Base-by-base conservation (phyloP, 2,797 vertebrate species). In the Adelosebastes latens region DNA sequence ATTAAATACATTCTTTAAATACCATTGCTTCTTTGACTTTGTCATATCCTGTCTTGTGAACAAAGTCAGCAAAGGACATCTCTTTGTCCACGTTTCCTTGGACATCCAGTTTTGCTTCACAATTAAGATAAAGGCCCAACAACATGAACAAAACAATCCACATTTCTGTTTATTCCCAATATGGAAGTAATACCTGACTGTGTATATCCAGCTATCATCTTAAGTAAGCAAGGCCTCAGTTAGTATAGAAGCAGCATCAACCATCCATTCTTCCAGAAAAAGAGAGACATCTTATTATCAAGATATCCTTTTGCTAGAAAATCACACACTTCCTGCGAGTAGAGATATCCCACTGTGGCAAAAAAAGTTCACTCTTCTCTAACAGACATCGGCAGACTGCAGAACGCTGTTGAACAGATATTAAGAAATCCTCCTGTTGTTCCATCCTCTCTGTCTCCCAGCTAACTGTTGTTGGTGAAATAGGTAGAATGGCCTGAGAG, bases 401-500 rank as follows among this genome's bases (percentile, higher is more conserved):
- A 55, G 53, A 46, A 29, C 4, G 1, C 7, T 16, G 42, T 7
- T 27, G 46, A 75, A 18, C 34, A 72, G 36, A 77, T 18, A 42
- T 46, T 3, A 18, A 72, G 22, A 80, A 53, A 69, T 69, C 36
- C 69, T 61, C 31, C 62, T 34, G 72, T 73, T 66, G 86, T 53
- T 31, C 39, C 29, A 24, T 72, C 60, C 32, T 42, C 59, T 52
- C 74, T 53, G 79, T 63, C 13, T 77, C 25, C 16, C 14, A 27
- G 77, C 83, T 46, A 75, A 49, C 22, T 52, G 12, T 6, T 53
- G 58, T 32, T 24, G 64, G 20, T 46, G 68, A 34, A 71, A 61
- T 22, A n/a, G 58, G 34, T 32, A 64, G 80, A 86, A 61, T 55
- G 64, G 68, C 25, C 66, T 31, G 67, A 14, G 76, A 77, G 77